phyloP scores from a whole-genome alignment of 2,113 vertebrate genomes.

The Sarotherodon lohbergeri region DNA sequence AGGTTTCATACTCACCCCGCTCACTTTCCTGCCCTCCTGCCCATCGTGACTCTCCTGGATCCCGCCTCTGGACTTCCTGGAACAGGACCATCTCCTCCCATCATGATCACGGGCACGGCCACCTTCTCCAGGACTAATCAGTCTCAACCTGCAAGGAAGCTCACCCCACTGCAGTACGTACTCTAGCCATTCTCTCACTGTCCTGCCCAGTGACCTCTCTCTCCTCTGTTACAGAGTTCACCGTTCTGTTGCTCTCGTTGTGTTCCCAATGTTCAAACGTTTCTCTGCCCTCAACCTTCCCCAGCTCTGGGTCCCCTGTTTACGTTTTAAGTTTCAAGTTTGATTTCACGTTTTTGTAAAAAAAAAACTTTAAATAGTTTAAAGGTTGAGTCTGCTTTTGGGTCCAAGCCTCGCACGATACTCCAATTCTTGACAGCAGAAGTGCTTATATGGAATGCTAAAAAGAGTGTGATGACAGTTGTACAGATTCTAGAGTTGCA shows the following conservation, averaged over 20 bases:
- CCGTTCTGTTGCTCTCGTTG: fast-evolving
- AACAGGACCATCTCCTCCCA: neutral
- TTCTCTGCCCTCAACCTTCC: neutral
- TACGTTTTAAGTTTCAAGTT: neutral
- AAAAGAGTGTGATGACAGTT: neutral
- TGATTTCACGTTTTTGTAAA: neutral
- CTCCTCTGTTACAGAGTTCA: neutral
- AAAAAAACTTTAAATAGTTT: neutral
- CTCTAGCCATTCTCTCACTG: neutral
- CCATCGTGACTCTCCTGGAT: neutral
- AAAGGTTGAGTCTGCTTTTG: neutral
- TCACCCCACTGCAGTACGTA: neutral
- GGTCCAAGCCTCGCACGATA: fast-evolving
- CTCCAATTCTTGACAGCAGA: neutral
- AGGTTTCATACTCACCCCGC: neutral
- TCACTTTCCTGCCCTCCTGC: neutral
- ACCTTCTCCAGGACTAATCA: neutral
- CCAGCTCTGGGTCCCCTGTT: fast-evolving
- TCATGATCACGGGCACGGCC: neutral
- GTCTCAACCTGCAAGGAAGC: neutral
- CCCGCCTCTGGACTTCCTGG: neutral
- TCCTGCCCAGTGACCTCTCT: neutral
- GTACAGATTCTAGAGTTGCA: neutral
- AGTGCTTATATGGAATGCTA: fast-evolving
- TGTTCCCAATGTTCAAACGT: neutral